phyloP scores from a whole-genome alignment of 2,888 invertebrate genomes.

The Cantharis rustica region DNA sequence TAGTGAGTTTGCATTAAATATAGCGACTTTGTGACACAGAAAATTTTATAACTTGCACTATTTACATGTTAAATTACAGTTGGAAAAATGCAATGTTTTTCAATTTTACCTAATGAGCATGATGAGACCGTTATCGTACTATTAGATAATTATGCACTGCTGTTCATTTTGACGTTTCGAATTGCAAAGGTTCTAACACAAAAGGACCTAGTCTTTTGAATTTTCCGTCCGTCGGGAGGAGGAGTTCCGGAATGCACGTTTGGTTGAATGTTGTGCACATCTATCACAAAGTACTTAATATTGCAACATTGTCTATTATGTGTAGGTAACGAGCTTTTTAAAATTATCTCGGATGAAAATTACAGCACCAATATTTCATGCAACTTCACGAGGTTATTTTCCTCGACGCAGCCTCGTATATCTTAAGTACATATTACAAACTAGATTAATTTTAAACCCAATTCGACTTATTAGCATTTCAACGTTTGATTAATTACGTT shows the following conservation, averaged over 20 bases:
- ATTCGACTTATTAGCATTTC: too few species aligned
- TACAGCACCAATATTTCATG: background rate
- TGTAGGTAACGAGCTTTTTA: background rate
- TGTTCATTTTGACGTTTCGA: background rate
- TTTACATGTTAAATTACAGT: background rate
- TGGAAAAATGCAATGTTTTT: background rate
- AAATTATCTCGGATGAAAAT: background rate
- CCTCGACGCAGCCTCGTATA: background rate
- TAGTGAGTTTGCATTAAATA: background rate
- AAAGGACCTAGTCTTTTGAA: background rate
- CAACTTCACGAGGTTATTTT: background rate
- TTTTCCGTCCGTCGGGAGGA: background rate
- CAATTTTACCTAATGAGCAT: background rate
- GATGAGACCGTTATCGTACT: background rate
- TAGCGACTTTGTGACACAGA: background rate
- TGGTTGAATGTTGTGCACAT: background rate
- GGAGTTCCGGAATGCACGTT: background rate
- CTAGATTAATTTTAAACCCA: too few species aligned
- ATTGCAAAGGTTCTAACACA: background rate
- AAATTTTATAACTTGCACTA: background rate
- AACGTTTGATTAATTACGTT: background rate
- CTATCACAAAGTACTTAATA: background rate
- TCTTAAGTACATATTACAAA: background rate
- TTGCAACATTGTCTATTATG: background rate
- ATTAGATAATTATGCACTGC: background rate